phyloP scores from a whole-genome alignment of 1,140 invertebrate species.

The Heliothis subflexa region DNA sequence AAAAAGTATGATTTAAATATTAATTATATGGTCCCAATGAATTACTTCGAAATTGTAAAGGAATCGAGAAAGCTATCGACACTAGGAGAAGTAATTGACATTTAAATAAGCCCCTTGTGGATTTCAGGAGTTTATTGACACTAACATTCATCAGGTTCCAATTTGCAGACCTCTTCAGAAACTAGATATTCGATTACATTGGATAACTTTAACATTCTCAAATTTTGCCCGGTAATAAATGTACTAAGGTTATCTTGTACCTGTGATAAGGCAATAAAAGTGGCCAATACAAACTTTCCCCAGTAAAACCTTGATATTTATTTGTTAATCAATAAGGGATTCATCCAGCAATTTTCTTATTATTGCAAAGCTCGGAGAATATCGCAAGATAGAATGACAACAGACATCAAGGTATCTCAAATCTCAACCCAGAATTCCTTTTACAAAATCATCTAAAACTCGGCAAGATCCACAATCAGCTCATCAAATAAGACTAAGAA shows the following conservation, averaged over 20 bases:
- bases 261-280: too few relatives aligned
- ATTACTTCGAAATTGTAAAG: neutral
- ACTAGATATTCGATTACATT: neutral
- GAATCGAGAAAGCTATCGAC: neutral
- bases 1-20: neutral
- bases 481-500: conserved; percentile 25
- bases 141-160: neutral
- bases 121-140: neutral
- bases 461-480: neutral
- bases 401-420: too few relatives aligned
- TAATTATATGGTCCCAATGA: neutral
- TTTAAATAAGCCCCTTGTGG: conserved; percentile 17
- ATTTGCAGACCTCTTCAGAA: neutral
- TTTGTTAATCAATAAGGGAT: too few relatives aligned
- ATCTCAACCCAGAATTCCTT: neutral
- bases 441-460: neutral
- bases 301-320: too few relatives aligned
- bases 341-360: too few relatives aligned
- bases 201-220: neutral
- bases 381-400: too few relatives aligned
- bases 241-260: too few relatives aligned
- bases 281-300: too few relatives aligned
- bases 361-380: too few relatives aligned
- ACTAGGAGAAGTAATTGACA: conserved; percentile 21
- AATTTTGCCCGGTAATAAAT: too few relatives aligned